phyloP scores from a whole-genome alignment of 2,888 invertebrate genomes.

The Bursaphelenchus okinawaensis region DNA sequence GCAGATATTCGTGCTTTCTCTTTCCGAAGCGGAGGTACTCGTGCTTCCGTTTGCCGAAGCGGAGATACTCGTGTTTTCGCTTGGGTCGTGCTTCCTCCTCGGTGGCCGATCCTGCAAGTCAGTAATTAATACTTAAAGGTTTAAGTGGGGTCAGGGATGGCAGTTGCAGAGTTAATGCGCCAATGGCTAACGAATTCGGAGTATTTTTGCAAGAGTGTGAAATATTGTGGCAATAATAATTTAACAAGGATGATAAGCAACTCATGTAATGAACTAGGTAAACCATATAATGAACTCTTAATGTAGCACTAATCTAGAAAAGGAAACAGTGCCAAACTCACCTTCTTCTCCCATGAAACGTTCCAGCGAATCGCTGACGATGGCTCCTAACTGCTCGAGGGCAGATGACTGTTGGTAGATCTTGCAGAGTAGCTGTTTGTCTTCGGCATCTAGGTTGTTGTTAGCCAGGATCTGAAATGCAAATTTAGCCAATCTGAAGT shows the following conservation, averaged over 20 bases:
- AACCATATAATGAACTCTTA: no score
- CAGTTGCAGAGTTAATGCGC: no score
- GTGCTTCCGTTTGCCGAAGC: slow-evolving; percentile 57
- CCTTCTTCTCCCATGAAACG: slow-evolving; percentile 37
- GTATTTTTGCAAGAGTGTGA: no score
- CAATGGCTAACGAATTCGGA: no score
- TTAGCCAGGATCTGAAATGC: slow-evolving; percentile 39
- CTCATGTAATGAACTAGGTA: no score
- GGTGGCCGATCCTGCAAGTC: slow-evolving; percentile 9
- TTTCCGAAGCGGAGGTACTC: slow-evolving; percentile 51
- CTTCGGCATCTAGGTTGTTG: slow-evolving; percentile 34
- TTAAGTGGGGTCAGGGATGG: no score
- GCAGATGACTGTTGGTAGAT: slow-evolving; percentile 45
- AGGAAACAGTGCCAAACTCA: no score
- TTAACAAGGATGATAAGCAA: no score
- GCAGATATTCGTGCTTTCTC: slow-evolving; percentile 34
- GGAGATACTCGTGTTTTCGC: slow-evolving; percentile 53
- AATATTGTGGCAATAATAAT: no score
- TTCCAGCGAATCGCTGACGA: slow-evolving; percentile 53
- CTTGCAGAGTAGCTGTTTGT: slow-evolving; percentile 48
- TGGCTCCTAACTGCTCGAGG: slow-evolving; percentile 49
- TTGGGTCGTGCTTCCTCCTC: slow-evolving; percentile 36
- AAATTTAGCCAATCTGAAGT: no score
- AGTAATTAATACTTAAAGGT: slow-evolving; percentile 4
- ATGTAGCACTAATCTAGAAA: slow-evolving; percentile 2